A percentile compares a stretch with the other conserved stretches of the same genome.
phyloP scores from a whole-genome alignment of 2,797 vertebrate species.

The Gobionotothen gibberifrons region DNA sequence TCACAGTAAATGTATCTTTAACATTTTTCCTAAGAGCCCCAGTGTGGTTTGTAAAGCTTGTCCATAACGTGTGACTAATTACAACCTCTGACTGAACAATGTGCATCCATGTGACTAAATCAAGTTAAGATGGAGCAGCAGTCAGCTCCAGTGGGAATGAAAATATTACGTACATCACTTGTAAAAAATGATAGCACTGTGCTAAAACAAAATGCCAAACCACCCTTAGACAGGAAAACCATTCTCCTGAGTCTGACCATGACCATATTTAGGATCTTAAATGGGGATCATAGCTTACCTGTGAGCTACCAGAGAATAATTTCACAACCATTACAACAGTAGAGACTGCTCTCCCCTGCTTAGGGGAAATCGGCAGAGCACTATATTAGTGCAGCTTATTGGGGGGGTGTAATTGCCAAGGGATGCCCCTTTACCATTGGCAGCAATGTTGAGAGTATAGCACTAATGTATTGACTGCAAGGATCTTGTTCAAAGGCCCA shows the following conservation, averaged over 20 bases:
- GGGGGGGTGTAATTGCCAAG: slow-evolving; percentile 40
- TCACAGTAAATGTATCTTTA: not conserved
- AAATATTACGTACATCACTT: slow-evolving; percentile 18
- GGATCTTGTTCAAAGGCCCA: slow-evolving; percentile 23
- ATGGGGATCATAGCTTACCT: slow-evolving; percentile 14
- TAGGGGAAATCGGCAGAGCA: slow-evolving; percentile 18
- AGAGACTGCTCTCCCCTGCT: slow-evolving; percentile 23
- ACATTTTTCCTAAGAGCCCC: not conserved
- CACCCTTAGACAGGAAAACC: not conserved
- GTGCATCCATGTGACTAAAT: slow-evolving; percentile 42
- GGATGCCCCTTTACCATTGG: slow-evolving; percentile 42
- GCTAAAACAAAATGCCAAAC: not conserved
- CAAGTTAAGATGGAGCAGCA: slow-evolving; percentile 25
- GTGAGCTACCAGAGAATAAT: slow-evolving; percentile 27
- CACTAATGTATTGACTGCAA: slow-evolving; percentile 30
- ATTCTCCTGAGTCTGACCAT: not conserved
- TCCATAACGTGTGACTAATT: slow-evolving; percentile 34
- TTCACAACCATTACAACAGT: slow-evolving; percentile 23
- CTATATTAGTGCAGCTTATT: slow-evolving; percentile 38
- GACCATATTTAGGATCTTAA: not conserved
- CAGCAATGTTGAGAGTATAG: slow-evolving; percentile 20
- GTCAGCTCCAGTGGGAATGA: slow-evolving; percentile 16
- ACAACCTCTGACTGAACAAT: slow-evolving; percentile 31
- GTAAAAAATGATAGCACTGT: slow-evolving; percentile 7
- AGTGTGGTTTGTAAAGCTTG: slow-evolving; percentile 17